These are phyloP conservation scores for Coronaproctus castanopsis DNA, from an alignment of 2,888 invertebrate species.

Conservation along the genomic window DNA sequence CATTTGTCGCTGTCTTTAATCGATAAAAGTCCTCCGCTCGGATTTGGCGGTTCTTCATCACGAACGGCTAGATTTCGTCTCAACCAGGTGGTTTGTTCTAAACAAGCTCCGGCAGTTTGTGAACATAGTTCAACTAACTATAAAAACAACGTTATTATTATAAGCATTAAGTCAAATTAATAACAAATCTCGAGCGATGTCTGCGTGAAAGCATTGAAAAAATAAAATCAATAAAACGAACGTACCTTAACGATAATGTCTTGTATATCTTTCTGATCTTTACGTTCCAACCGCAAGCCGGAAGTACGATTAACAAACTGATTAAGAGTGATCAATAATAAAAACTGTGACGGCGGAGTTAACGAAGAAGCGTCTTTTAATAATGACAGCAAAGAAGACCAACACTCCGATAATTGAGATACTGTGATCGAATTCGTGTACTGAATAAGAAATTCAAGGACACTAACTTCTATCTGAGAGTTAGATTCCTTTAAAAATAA, in stretches of 20 bases:
- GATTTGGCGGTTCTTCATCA: slow-evolving; percentile 32
- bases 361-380: slow-evolving; percentile 51
- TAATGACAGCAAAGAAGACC: slow-evolving; percentile 52
- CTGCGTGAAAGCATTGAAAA: not conserved
- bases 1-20: slow-evolving; percentile 1
- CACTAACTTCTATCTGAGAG: slow-evolving; percentile 50
- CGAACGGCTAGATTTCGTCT: slow-evolving; percentile 59
- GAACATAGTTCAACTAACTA: slow-evolving; percentile 59
- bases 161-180: not conserved
- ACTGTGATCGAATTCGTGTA: slow-evolving; percentile 35
- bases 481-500: slow-evolving; percentile 26
- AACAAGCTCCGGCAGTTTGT: slow-evolving; percentile 66
- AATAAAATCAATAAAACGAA: not conserved
- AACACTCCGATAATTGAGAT: slow-evolving; percentile 51
- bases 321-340: slow-evolving; percentile 54
- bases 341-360: slow-evolving; percentile 55
- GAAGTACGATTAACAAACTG: slow-evolving; percentile 54
- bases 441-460: slow-evolving; percentile 55
- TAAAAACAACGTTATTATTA: not conserved
- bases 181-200: not conserved
- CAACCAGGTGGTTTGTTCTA: slow-evolving; percentile 78
- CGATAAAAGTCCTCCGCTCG: slow-evolving; percentile 17
- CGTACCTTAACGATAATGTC: slow-evolving; percentile 45
- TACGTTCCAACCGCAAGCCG: slow-evolving; percentile 42
- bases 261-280: slow-evolving; percentile 59